Evolutionary conservation across 92 coral and sea anemone species (phyloP).

Genomic region (Phenganax marumi): DNA sequence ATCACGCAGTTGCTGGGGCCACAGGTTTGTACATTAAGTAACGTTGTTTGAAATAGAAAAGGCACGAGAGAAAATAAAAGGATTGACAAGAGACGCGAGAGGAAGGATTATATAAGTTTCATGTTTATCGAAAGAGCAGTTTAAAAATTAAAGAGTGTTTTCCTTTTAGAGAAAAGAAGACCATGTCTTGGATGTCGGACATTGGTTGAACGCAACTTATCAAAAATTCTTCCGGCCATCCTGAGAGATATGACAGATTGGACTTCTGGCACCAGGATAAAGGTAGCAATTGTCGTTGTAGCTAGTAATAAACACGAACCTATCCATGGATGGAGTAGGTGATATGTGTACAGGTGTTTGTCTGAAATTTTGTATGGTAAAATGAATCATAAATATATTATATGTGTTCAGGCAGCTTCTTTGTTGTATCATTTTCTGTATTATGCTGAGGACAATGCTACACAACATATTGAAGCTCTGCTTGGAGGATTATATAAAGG

Average conservation of each 20-base stretch:
- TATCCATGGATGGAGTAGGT: not conserved
- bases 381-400: not conserved
- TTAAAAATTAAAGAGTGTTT: not conserved
- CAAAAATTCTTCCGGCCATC: slow-evolving; percentile 93
- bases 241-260: slow-evolving; percentile 93
- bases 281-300: slow-evolving; percentile 51
- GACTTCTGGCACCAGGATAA: slow-evolving; percentile 88
- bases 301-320: not conserved
- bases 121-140: not conserved
- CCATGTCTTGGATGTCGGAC: slow-evolving; percentile 87
- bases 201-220: slow-evolving; percentile 82
- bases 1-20: not conserved
- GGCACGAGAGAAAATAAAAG: not conserved
- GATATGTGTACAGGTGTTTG: not conserved
- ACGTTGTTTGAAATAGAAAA: not conserved
- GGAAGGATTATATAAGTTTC: not conserved
- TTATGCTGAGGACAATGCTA: slow-evolving; percentile 93
- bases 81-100: not conserved
- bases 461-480: slow-evolving; percentile 82
- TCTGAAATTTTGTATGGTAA: not conserved
- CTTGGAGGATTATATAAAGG: slow-evolving; percentile 83
- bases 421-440: slow-evolving; percentile 77
- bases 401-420: slow-evolving; percentile 70
- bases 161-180: slow-evolving; percentile 57
- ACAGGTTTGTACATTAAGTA: not conserved